These are phyloP conservation scores for Poecilia velifera DNA, from an alignment of 2,797 vertebrate genomes.

Conservation along the genomic window DNA sequence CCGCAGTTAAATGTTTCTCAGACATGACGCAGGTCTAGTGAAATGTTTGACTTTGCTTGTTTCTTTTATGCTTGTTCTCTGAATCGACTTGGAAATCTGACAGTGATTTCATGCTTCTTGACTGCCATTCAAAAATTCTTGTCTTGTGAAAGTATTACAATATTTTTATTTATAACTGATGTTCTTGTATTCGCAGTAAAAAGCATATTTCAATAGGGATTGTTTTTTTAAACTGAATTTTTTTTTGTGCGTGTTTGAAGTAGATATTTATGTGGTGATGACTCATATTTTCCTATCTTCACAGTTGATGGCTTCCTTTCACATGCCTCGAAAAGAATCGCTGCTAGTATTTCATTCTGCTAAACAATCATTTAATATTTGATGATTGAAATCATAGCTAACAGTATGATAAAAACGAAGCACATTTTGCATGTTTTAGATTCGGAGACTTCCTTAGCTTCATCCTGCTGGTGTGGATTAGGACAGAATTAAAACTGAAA, in stretches of 20 bases:
- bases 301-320: conserved; percentile 19
- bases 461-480: not conserved
- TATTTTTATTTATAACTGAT: not conserved
- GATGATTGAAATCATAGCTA: not conserved
- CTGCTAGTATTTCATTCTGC: conserved; percentile 4
- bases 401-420: not conserved
- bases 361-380: conserved; percentile 11
- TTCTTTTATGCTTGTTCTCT: not conserved
- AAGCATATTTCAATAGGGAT: not conserved
- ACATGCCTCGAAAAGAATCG: conserved; percentile 13
- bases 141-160: not conserved
- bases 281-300: conserved; percentile 37
- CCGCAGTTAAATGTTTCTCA: not conserved
- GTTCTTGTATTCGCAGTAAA: not conserved
- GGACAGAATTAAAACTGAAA: not conserved
- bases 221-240: not conserved
- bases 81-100: conserved; percentile 5
- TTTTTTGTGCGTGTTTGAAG: not conserved
- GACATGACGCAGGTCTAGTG: not conserved
- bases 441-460: not conserved
- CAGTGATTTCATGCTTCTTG: not conserved
- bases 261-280: conserved; percentile 30
- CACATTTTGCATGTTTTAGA: not conserved
- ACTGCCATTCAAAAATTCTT: conserved; percentile 3
- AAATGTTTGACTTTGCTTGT: not conserved